Base-by-base conservation (phyloP, 2,888 invertebrate genomes). In the Diaprepes abbreviatus region DNA sequence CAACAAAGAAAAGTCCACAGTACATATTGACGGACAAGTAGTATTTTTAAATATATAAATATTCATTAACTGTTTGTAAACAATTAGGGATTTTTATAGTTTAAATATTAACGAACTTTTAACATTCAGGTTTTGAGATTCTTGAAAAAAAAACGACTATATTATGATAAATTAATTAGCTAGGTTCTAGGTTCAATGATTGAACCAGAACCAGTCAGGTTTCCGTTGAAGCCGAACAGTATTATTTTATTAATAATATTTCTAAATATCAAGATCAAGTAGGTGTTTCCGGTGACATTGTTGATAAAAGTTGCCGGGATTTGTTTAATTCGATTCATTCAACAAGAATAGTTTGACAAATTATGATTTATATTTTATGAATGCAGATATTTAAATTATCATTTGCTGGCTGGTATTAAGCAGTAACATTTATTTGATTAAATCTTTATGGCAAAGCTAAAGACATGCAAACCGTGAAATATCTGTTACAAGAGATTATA, bases 271-370 rank as follows among this genome's bases (percentile, higher is more conserved):
- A 50, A 50, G 28, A 50, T 50, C 28, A 28, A 50, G 48, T 50
- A 50, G 48, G 48, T 50, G 48, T 50, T 50, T 50, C 48, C 48
- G 48, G 48, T 50, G 28, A 50, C 28, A 50, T 50, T 19, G 28
- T 50, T 50, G 28, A 50, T 50, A 28, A 28, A 28, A 9, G 28
- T 14, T 7, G 3, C 3, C 7, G 16, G 28, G 24, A 45, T 45
- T 50, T 28, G 17, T 43, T 43, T 43, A 43, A 43, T 21, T 43
- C n/a, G 43, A 43, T 21, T 43, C 19, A 43, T 43, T 43, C 19
- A 43, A 17, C 43, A 21, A 21, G n/a, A 43, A 40, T 16, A 21
- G 43, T n/a, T 43, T 43, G 43, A 43, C 10, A 21, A 43, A 43
- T 43, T 43, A n/a, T n/a, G n/a, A n/a, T n/a, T n/a, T n/a, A n/a